phyloP scores from a whole-genome alignment of 2,888 invertebrate genomes.

The Acrobasis consociella region DNA sequence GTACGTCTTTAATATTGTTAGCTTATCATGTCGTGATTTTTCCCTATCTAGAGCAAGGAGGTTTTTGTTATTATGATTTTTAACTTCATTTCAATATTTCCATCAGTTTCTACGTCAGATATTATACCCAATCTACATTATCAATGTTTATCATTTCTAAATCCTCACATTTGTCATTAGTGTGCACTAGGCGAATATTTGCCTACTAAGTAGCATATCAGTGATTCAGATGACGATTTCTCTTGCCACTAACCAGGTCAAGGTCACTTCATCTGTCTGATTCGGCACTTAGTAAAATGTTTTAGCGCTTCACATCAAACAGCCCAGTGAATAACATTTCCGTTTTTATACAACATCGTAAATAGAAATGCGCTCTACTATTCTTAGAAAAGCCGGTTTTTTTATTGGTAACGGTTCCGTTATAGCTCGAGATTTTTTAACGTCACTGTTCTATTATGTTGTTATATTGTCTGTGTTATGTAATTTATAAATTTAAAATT shows the following conservation, averaged over 20 bases:
- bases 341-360: conserved; percentile 16
- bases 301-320: conserved; percentile 17
- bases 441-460: not conserved
- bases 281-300: conserved; percentile 28
- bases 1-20: no score
- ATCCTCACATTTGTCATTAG: conserved; percentile 26
- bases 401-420: conserved; percentile 18
- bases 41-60: no score
- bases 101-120: no score
- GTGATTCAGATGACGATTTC: conserved; percentile 71
- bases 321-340: conserved; percentile 1
- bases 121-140: not conserved
- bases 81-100: no score
- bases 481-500: not conserved
- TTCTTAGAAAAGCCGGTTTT: conserved; percentile 15
- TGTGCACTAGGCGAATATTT: conserved; percentile 36
- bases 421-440: conserved; percentile 8
- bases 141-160: conserved; percentile 23
- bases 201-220: conserved; percentile 39
- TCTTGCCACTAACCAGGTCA: conserved; percentile 65
- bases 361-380: conserved; percentile 21
- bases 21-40: no score
- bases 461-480: not conserved
- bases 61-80: no score
- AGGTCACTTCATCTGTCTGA: conserved; percentile 62